Conservation (phyloP, 2,888 invertebrate species). For the Deilephila elpenor region DNA sequence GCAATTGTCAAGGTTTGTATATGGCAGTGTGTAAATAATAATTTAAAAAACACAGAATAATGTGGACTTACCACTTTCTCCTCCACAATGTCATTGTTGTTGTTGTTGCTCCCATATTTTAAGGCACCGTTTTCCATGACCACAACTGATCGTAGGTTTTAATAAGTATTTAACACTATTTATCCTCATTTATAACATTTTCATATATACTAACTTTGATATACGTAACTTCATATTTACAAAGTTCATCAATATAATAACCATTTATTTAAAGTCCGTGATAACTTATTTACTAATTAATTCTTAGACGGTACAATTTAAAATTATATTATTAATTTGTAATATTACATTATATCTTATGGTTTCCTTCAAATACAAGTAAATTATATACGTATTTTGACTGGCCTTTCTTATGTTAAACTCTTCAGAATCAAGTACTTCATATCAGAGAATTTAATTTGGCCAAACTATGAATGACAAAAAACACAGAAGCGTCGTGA, state of each 20-base stretch:
- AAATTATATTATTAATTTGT: not conserved
- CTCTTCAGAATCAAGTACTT: not conserved
- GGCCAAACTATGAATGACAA: not conserved
- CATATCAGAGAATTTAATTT: not conserved
- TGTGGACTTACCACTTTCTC: slow-evolving; percentile 79
- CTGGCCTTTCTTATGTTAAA: not conserved
- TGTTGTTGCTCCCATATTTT: slow-evolving; percentile 85
- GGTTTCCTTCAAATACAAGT: not conserved
- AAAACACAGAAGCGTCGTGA: not conserved
- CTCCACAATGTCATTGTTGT: slow-evolving; percentile 80
- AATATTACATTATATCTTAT: not conserved
- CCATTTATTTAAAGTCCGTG: slow-evolving; percentile 35
- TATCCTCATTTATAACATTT: slow-evolving; percentile 28
- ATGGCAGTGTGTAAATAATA: not conserved
- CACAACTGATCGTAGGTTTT: slow-evolving; percentile 75
- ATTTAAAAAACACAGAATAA: not conserved
- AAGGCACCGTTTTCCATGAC: slow-evolving; percentile 86
- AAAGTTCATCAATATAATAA: slow-evolving; percentile 10
- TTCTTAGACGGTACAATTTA: not conserved
- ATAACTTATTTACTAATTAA: slow-evolving; percentile 14
- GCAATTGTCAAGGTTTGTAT: not conserved
- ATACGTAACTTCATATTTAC: slow-evolving; percentile 20
- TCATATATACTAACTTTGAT: slow-evolving; percentile 14
- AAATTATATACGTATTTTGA: not conserved
- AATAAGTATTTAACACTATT: slow-evolving; percentile 52